A percentile compares a stretch with the other conserved stretches of the same genome.
Evolutionary conservation across 2,888 invertebrate species (phyloP).

Genomic region (Leptogaster cylindrica): DNA sequence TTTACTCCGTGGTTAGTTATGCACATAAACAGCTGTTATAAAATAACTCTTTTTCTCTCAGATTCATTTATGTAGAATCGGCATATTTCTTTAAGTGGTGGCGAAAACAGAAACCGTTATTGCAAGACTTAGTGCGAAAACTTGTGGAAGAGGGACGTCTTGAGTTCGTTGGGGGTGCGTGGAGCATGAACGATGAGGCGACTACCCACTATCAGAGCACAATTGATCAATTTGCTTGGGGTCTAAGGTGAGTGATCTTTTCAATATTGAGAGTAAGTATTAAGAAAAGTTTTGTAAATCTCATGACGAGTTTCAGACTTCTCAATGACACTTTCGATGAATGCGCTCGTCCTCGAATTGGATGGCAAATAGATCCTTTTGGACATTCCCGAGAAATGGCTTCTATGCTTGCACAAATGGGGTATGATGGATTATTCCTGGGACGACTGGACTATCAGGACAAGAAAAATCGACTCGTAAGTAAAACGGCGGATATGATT

Average conservation of each 20-base stretch:
- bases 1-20: no score
- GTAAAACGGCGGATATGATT: constrained; percentile 78
- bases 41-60: no score
- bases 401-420: constrained; percentile 79
- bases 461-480: constrained; percentile 67
- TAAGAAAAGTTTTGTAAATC: no score
- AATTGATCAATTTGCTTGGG: constrained; percentile 76
- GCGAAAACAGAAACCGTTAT: constrained; percentile 69
- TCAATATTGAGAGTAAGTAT: no score
- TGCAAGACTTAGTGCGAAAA: constrained; percentile 68
- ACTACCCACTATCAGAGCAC: constrained; percentile 73
- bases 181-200: constrained; percentile 87
- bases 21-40: not conserved
- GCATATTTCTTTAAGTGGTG: constrained; percentile 89
- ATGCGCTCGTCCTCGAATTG: constrained; percentile 77
- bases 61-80: constrained; percentile 90
- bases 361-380: constrained; percentile 89
- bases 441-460: constrained; percentile 89
- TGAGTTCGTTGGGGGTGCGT: constrained; percentile 80
- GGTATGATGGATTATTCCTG: constrained; percentile 86
- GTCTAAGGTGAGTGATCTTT: constrained; percentile 68
- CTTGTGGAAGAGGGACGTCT: constrained; percentile 76
- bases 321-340: constrained; percentile 74
- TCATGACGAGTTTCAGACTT: constrained; percentile 62
- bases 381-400: constrained; percentile 89